Conservation (phyloP, 1,140 invertebrate species). For the Drosophila tsacasi region DNA sequence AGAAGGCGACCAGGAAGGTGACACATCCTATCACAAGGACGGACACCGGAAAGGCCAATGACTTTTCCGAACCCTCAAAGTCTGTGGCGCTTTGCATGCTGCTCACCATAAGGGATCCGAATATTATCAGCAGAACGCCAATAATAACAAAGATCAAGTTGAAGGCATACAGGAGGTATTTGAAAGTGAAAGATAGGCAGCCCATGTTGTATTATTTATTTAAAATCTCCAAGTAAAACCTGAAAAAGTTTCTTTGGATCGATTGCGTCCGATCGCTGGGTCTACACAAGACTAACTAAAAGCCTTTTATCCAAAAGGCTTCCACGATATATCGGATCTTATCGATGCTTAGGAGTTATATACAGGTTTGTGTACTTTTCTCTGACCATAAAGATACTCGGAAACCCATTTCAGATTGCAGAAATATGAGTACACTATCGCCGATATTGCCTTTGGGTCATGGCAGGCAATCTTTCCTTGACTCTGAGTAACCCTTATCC, state of each 20-base stretch:
- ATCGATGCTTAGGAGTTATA: background rate
- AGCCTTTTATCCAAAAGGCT: background rate
- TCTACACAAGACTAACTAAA: background rate
- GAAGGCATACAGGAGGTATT: conserved; percentile 76
- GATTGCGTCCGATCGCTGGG: background rate
- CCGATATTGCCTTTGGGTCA: conserved; percentile 7
- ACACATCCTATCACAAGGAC: conserved; percentile 90
- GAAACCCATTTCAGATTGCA: conserved; percentile 1
- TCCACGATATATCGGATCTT: background rate
- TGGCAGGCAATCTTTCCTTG: background rate
- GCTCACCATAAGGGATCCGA: conserved; percentile 87
- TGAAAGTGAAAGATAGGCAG: conserved; percentile 69
- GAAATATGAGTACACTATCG: no score
- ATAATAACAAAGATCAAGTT: conserved; percentile 85
- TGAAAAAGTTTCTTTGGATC: background rate
- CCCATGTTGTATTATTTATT: conserved; percentile 56
- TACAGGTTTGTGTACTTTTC: conserved; percentile 6
- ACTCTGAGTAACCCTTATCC: background rate
- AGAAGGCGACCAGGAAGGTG: conserved; percentile 92
- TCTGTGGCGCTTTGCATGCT: conserved; percentile 85
- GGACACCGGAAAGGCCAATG: conserved; percentile 86
- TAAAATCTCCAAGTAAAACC: no score
- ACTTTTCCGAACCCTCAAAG: conserved; percentile 85
- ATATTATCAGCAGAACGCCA: conserved; percentile 87
- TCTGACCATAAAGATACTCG: conserved; percentile 7